Conservation (phyloP, 37 sponge, comb jelly and placozoan species). For the Hormiphora californensis region DNA sequence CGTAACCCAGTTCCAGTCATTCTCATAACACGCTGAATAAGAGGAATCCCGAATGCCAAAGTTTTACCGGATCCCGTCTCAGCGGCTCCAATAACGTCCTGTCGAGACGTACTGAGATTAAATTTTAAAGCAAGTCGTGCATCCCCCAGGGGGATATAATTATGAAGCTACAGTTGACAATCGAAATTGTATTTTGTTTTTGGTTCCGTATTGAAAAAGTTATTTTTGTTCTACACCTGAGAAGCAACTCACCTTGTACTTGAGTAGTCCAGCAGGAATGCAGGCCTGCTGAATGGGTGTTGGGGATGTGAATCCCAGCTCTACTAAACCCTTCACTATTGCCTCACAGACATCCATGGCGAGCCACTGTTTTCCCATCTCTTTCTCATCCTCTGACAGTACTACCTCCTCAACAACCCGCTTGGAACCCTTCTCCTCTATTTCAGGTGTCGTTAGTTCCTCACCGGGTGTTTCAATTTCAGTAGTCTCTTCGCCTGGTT, state of each 20-base stretch:
- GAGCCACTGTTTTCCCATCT: slow-evolving; percentile 62
- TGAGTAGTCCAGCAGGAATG: slow-evolving; percentile 67
- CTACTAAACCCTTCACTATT: slow-evolving; percentile 64
- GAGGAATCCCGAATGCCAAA: slow-evolving; percentile 86
- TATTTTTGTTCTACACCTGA: no score
- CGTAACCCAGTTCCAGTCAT: background rate
- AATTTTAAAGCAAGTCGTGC: background rate
- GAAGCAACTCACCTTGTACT: slow-evolving; percentile 49
- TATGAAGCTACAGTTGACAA: background rate
- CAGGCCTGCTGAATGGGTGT: slow-evolving; percentile 78
- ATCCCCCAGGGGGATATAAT: background rate
- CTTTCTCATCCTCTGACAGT: slow-evolving; percentile 4
- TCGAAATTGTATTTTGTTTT: no score
- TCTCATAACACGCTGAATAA: slow-evolving; percentile 68
- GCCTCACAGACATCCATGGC: slow-evolving; percentile 61
- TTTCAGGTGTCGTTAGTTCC: no score
- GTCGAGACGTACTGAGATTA: background rate
- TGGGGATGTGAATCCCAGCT: slow-evolving; percentile 67
- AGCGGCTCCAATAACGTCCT: slow-evolving; percentile 92
- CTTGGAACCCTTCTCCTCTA: no score
- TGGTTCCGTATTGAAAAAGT: no score
- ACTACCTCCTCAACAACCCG: no score
- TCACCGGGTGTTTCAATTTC: no score
- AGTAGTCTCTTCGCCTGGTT: no score
- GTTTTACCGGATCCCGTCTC: slow-evolving; percentile 75